Evolutionary conservation across 2,113 vertebrate species (phyloP).

Genomic region (Perccottus glenii): DNA sequence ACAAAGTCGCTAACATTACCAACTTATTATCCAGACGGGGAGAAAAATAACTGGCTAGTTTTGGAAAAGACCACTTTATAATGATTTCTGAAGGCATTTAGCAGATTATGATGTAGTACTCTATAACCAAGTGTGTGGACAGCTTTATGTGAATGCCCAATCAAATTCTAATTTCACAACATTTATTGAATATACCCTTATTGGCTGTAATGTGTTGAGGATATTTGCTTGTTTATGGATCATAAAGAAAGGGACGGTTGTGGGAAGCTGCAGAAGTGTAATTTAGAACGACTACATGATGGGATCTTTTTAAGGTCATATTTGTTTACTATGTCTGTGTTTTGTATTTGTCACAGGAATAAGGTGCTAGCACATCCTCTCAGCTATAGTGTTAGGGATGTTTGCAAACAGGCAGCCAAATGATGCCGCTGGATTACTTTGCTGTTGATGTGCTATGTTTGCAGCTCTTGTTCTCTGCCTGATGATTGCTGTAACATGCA

Average conservation of each 20-base stretch:
- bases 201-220: too few relatives aligned
- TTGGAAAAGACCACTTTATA: constrained; percentile 4
- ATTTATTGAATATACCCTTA: too few relatives aligned
- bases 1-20: not conserved
- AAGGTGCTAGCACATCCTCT: constrained; percentile 57
- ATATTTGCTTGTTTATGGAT: not conserved
- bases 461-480: constrained; percentile 30
- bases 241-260: not conserved
- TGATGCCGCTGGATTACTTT: constrained; percentile 51
- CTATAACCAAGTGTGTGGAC: constrained; percentile 4
- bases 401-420: constrained; percentile 42
- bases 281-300: constrained; percentile 20
- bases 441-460: constrained; percentile 47
- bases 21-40: constrained; percentile 3
- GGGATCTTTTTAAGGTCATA: constrained; percentile 59
- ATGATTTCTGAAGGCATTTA: constrained; percentile 2
- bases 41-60: constrained; percentile 15
- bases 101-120: constrained; percentile 10
- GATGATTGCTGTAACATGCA: constrained; percentile 54
- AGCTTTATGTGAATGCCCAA: not conserved
- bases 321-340: constrained; percentile 56
- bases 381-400: constrained; percentile 54
- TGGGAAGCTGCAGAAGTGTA: not conserved
- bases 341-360: constrained; percentile 53
- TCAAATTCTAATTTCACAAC: not conserved